Percentiles rank a stretch among this genome's conserved stretches.
Evolutionary conservation across 37 sponge, comb jelly and placozoan species (phyloP).

Genomic region (Hexactinellida sp.): DNA sequence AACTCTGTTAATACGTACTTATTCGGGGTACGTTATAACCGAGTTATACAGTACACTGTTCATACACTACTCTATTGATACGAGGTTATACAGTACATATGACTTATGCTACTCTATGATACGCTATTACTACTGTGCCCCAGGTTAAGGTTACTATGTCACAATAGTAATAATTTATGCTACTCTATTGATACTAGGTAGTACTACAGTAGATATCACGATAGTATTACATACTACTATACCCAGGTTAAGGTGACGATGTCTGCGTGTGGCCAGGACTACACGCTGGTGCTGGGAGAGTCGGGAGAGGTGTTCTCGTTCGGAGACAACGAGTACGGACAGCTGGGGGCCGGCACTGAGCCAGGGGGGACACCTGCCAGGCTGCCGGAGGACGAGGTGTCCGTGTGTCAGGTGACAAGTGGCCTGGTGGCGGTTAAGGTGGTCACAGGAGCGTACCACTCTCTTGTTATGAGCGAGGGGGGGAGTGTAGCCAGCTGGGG

Average conservation of each 20-base stretch:
- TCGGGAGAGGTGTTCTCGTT: slow-evolving; percentile 22
- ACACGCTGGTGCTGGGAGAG: neutral
- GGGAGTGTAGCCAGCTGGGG: slow-evolving; percentile 57
- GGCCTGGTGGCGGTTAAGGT: neutral
- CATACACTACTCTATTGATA: too few species aligned
- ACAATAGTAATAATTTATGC: too few species aligned
- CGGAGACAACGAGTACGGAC: slow-evolving; percentile 50
- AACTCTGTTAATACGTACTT: too few species aligned
- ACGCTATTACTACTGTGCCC: too few species aligned
- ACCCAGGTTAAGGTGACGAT: neutral
- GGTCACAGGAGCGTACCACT: neutral
- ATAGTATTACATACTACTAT: too few species aligned
- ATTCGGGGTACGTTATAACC: too few species aligned
- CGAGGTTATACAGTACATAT: too few species aligned
- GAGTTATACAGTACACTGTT: too few species aligned
- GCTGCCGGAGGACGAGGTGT: neutral
- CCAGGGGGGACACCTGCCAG: neutral
- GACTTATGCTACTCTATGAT: too few species aligned
- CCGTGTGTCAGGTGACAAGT: neutral
- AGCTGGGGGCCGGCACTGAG: slow-evolving; percentile 49
- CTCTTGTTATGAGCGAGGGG: neutral
- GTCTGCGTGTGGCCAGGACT: neutral
- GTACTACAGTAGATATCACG: too few species aligned
- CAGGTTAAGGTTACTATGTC: too few species aligned
- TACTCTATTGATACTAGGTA: too few species aligned